These are phyloP conservation scores for Agrilus biguttatus DNA, from an alignment of 2,888 invertebrate genomes.

Conservation along the genomic window DNA sequence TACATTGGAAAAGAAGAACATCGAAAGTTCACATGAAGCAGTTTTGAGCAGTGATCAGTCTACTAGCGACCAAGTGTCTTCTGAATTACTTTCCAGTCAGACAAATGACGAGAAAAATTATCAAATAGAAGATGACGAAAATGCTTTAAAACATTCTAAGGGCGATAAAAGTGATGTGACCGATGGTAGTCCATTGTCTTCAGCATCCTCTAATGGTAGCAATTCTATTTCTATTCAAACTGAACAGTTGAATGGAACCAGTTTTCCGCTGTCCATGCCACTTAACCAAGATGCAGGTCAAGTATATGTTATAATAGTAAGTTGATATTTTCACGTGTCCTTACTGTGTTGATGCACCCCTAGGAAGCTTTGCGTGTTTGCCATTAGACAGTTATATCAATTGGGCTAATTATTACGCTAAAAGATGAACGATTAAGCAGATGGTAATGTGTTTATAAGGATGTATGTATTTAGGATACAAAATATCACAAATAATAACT, in stretches of 20 bases:
- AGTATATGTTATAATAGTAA: slow-evolving; percentile 35
- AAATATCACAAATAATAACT: too few species aligned
- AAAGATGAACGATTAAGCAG: background rate
- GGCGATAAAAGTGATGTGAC: background rate
- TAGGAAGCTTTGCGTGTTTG: background rate
- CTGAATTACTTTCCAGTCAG: too few species aligned
- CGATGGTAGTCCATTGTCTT: too few species aligned
- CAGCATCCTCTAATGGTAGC: too few species aligned
- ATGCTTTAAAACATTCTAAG: background rate
- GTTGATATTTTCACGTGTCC: slow-evolving; percentile 19
- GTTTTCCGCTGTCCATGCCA: slow-evolving; percentile 15
- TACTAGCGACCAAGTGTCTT: too few species aligned
- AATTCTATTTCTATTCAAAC: slow-evolving; percentile 4
- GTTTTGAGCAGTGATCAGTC: too few species aligned
- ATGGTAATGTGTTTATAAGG: too few species aligned
- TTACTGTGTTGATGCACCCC: slow-evolving; percentile 7
- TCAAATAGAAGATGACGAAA: background rate
- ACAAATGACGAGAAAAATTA: background rate
- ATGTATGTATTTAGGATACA: too few species aligned
- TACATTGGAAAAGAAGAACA: too few species aligned
- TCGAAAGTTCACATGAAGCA: too few species aligned
- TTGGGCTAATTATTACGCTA: background rate
- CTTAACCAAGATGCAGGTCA: slow-evolving; percentile 28
- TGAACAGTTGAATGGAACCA: slow-evolving; percentile 9
- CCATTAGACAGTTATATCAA: too few species aligned